phyloP scores from a whole-genome alignment of 2,888 invertebrate genomes.

The Campoplex capitator region DNA sequence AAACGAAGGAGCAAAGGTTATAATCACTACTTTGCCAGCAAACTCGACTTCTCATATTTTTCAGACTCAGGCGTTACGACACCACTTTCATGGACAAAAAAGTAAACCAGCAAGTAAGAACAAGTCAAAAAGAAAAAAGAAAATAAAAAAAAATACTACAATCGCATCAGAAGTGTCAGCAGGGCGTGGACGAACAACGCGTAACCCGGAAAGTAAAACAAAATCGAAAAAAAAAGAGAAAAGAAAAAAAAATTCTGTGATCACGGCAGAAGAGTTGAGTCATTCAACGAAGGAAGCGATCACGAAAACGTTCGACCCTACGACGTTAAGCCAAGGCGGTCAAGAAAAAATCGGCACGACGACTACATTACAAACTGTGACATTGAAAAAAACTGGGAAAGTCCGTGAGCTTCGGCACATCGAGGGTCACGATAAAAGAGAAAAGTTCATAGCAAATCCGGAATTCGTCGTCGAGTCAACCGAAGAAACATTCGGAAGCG shows the following conservation, averaged over 20 bases:
- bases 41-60: conserved; percentile 41
- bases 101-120: neutral
- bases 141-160: neutral
- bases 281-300: neutral
- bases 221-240: conserved; percentile 2
- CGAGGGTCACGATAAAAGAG: neutral
- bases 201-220: neutral
- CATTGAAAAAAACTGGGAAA: neutral
- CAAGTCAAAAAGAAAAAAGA: neutral
- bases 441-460: conserved; percentile 6
- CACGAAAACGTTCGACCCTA: conserved; percentile 21
- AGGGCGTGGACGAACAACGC: neutral
- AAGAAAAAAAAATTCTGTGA: neutral
- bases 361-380: conserved; percentile 13
- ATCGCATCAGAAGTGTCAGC: neutral
- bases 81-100: neutral
- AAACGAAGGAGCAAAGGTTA: neutral
- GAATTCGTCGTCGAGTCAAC: conserved; percentile 62
- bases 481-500: conserved; percentile 38
- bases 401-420: neutral
- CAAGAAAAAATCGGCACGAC: conserved; percentile 29
- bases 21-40: conserved; percentile 43
- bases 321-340: neutral
- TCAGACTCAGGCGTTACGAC: conserved; percentile 27
- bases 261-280: neutral